These are phyloP conservation scores for Equus quagga DNA, from an alignment of 2,113 vertebrate genomes.

Conservation along the genomic window DNA sequence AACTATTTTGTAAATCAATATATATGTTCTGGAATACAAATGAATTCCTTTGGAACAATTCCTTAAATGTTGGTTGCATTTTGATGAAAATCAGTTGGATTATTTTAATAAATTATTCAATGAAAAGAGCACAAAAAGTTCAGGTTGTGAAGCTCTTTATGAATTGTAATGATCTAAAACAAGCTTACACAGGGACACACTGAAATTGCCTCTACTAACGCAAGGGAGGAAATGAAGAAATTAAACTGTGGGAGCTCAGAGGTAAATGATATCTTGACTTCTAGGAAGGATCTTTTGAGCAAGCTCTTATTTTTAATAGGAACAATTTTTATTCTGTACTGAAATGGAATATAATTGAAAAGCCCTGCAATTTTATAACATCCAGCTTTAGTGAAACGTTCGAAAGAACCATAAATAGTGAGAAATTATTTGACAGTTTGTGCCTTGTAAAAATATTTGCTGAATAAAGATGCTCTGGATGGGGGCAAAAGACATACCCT, in stretches of 20 bases:
- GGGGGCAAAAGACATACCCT: neutral
- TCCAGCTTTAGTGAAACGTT: constrained; percentile 18
- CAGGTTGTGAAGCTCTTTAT: neutral
- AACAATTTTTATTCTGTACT: constrained; percentile 53
- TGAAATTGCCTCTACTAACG: neutral
- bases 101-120: constrained; percentile 69
- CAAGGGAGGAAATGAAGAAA: constrained; percentile 56
- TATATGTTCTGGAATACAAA: neutral
- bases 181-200: neutral
- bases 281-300: neutral
- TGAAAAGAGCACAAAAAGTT: constrained; percentile 26
- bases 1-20: neutral
- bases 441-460: constrained; percentile 36
- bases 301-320: constrained; percentile 57
- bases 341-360: constrained; percentile 58
- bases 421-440: constrained; percentile 17
- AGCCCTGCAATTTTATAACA: constrained; percentile 4
- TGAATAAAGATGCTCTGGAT: constrained; percentile 34
- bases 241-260: neutral
- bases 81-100: constrained; percentile 54
- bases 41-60: constrained; percentile 29
- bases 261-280: neutral
- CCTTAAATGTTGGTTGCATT: constrained; percentile 13
- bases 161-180: constrained; percentile 57
- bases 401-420: neutral